phyloP scores from a whole-genome alignment of 2,113 vertebrate genomes.

The Melanocharis versteri region DNA sequence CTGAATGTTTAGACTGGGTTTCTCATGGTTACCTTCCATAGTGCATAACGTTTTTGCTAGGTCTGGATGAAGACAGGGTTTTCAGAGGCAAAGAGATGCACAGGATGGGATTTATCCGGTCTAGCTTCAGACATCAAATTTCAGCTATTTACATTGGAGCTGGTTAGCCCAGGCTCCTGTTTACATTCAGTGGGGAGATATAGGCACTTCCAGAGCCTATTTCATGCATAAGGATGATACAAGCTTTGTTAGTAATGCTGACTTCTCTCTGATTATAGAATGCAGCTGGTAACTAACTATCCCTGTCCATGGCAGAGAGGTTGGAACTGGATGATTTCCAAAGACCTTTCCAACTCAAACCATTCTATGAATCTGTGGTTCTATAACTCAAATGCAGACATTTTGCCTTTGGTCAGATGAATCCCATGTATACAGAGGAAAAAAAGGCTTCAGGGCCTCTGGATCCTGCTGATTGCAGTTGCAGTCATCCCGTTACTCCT shows the following conservation, averaged over 20 bases:
- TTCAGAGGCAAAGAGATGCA: neutral
- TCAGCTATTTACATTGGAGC: neutral
- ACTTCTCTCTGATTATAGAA: neutral
- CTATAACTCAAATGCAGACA: neutral
- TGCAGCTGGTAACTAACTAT: neutral
- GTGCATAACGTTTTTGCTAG: neutral
- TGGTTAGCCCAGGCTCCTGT: neutral
- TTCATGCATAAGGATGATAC: neutral
- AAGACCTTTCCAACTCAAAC: neutral
- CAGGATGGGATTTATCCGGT: neutral
- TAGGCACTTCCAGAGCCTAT: neutral
- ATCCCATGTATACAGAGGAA: neutral
- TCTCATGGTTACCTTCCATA: neutral
- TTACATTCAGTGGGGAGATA: neutral
- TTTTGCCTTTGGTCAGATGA: neutral
- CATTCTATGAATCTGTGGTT: neutral
- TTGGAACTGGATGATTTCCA: neutral
- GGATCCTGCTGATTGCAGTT: neutral
- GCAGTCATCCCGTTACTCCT: neutral
- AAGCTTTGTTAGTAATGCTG: neutral
- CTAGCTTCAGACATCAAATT: neutral
- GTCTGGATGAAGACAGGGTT: neutral
- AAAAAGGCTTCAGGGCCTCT: neutral
- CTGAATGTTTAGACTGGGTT: rapidly evolving
- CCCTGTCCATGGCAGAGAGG: neutral